Evolutionary conservation across 2,113 vertebrate species (phyloP), one percentile per base, ranked within the genome.

Genomic region (Jaculus jaculus): DNA sequence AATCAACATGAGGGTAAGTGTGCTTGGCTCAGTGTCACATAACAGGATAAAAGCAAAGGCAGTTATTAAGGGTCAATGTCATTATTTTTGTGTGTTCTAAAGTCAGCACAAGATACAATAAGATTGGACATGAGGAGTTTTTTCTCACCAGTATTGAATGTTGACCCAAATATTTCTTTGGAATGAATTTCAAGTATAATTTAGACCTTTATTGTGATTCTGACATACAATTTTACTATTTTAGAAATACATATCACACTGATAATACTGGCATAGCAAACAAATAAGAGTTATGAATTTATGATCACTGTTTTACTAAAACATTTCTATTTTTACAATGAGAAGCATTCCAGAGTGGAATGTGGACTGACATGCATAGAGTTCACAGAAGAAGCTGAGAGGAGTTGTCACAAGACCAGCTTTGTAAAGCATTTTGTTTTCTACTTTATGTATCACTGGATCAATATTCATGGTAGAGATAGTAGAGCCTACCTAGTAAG

Each of bases 181-280:
- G 79, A 21, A 37, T 86, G 84, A 69, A 88, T 86, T 79, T 18
- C 12, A 32, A 69, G 30, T 69, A 74, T 69, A 73, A 79, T 28
- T 54, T 68, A 73, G 30, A n/a, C 13, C 34, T 72, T 21, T 74
- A 42, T 13, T 68, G 58, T 81, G 47, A 89, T 82, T 58, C 26
- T 69, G 30, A 17, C 68, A 90, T 21, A 73, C 85, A 79, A 87
- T 83, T 89, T 89, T 68, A 60, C 34, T 60, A 3, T 71, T 78
- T 13, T 54, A 58, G 23, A 87, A 37, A 21, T 89, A 39, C 47
- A 20, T 28, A 54, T 30, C 37, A 26, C 39, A 24, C n/a, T 93
- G 58, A 60, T 47, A 60, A 84, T 17, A 63, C 34, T 69, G n/a
- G 24, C 16, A 21, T 47, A 42, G 66, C 69, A 58, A 58, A 21